Evolutionary conservation across 2,797 vertebrate species (phyloP).

Genomic region (Semotilus atromaculatus): DNA sequence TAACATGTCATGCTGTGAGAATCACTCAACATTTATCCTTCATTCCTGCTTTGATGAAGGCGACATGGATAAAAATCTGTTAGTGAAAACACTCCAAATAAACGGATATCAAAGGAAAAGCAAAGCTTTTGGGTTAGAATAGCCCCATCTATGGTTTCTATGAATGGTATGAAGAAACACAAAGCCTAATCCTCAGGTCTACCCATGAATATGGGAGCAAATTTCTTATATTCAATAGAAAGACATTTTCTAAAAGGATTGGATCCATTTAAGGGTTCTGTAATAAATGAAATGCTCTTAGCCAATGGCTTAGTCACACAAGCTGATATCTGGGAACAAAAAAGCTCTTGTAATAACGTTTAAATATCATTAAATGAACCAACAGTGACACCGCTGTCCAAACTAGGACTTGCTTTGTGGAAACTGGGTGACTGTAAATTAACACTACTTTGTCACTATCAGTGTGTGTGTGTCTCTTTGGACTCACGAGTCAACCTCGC

Average conservation of each 20-base stretch:
- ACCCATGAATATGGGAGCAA: slow-evolving; percentile 2
- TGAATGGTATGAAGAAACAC: neutral
- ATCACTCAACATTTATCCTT: slow-evolving; percentile 57
- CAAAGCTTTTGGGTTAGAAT: slow-evolving; percentile 40
- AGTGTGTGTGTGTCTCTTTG: slow-evolving; percentile 15
- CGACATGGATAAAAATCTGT: slow-evolving; percentile 55
- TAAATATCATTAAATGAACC: slow-evolving; percentile 17
- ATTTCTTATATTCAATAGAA: slow-evolving; percentile 31
- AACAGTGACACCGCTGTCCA: slow-evolving; percentile 23
- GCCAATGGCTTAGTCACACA: slow-evolving; percentile 11
- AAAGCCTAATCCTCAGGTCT: slow-evolving; percentile 30
- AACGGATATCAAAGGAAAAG: slow-evolving; percentile 52
- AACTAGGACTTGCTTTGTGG: slow-evolving; percentile 15
- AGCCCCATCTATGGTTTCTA: slow-evolving; percentile 5
- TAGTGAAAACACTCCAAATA: slow-evolving; percentile 57
- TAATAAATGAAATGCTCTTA: slow-evolving; percentile 34
- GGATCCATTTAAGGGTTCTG: slow-evolving; percentile 14
- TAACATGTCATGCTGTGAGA: slow-evolving; percentile 58
- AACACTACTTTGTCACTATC: slow-evolving; percentile 31
- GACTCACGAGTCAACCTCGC: slow-evolving; percentile 48
- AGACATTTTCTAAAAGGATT: slow-evolving; percentile 19
- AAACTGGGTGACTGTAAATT: slow-evolving; percentile 22
- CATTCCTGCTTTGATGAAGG: slow-evolving; percentile 53
- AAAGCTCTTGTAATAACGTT: neutral
- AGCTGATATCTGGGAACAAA: slow-evolving; percentile 29